Evolutionary conservation across 2,888 invertebrate species (phyloP).

Genomic region (Pachycephus smyrnensis): DNA sequence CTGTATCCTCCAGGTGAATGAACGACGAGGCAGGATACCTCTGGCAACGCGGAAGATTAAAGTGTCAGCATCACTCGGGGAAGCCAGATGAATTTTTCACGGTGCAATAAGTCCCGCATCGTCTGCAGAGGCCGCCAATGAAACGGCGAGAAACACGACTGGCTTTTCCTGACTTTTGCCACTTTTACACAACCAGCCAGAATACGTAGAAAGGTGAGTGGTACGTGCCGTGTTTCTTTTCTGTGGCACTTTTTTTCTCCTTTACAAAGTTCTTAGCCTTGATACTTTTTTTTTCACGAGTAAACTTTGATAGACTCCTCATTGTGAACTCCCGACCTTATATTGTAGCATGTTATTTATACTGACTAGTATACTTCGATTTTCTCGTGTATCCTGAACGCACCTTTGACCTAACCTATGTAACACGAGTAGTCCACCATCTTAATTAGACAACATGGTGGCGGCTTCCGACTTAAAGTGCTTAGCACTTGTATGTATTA

Average conservation of each 20-base stretch:
- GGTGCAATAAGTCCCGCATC: background rate
- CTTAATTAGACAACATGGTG: background rate
- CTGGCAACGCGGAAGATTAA: background rate
- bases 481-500: background rate
- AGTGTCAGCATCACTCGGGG: background rate
- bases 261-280: background rate
- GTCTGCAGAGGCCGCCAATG: background rate
- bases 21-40: background rate
- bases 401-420: background rate
- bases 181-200: background rate
- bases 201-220: background rate
- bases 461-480: background rate
- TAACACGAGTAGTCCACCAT: background rate
- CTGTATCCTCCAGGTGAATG: background rate
- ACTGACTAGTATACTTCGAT: background rate
- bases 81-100: background rate
- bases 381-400: background rate
- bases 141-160: background rate
- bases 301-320: background rate
- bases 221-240: background rate
- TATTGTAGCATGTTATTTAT: background rate
- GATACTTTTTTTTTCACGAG: background rate
- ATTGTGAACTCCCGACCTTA: background rate
- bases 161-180: background rate
- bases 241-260: background rate